phyloP scores from a whole-genome alignment of 2,113 vertebrate species.

The Gymnarchus niloticus region DNA sequence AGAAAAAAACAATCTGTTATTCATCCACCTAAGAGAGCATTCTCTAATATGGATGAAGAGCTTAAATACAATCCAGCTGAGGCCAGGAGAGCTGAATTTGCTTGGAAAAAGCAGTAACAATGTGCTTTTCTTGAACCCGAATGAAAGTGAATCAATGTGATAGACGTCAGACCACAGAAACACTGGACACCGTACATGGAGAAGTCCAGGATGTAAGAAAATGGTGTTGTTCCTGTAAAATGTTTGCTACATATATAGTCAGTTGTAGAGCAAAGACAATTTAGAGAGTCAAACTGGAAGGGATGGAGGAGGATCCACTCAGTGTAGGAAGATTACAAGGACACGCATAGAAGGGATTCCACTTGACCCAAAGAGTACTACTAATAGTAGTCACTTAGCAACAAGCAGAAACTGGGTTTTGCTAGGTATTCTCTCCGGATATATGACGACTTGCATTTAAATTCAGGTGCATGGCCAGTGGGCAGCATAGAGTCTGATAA shows the following conservation, averaged over 20 bases:
- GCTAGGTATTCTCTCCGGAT: too few relatives aligned
- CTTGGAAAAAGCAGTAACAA: neutral
- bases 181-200: neutral
- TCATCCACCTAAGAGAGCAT: neutral
- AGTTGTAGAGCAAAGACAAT: neutral
- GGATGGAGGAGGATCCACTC: too few relatives aligned
- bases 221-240: neutral
- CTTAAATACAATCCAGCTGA: neutral
- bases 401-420: too few relatives aligned
- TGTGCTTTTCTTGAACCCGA: neutral
- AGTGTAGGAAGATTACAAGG: too few relatives aligned
- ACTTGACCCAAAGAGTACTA: too few relatives aligned
- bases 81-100: neutral
- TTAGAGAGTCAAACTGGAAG: neutral
- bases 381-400: too few relatives aligned
- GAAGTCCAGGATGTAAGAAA: neutral
- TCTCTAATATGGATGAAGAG: neutral
- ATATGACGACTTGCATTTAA: too few relatives aligned
- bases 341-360: too few relatives aligned
- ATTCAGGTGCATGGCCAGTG: too few relatives aligned
- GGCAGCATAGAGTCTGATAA: too few relatives aligned
- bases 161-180: neutral
- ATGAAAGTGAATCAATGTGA: neutral
- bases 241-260: neutral
- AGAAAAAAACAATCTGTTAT: neutral